Conservation (phyloP, 2,888 invertebrate genomes). For the Alloscopus bannaensis region DNA sequence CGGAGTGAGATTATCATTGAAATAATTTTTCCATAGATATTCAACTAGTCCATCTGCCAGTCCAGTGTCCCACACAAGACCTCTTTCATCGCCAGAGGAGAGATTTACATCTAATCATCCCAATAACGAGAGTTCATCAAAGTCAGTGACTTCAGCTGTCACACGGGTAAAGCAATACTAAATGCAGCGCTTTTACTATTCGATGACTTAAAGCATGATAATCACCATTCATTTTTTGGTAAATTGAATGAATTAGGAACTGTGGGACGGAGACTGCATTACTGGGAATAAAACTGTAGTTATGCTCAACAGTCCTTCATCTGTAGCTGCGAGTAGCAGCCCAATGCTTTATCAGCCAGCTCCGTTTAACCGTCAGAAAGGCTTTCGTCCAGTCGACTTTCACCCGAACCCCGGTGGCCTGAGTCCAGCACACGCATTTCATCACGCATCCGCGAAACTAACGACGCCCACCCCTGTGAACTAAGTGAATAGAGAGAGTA, state of each 20-base stretch:
- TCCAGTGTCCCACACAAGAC: conserved; percentile 65
- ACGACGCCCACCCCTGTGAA: conserved; percentile 53
- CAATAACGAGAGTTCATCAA: conserved; percentile 32
- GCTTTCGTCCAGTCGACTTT: conserved; percentile 77
- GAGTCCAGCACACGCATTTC: conserved; percentile 62
- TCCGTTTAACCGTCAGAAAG: conserved; percentile 74
- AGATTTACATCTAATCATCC: conserved; percentile 39
- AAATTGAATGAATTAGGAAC: too few species aligned
- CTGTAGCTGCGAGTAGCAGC: conserved; percentile 26
- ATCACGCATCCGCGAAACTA: conserved; percentile 61
- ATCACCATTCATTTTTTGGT: conserved; percentile 11
- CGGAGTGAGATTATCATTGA: neutral
- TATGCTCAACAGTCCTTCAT: conserved; percentile 48
- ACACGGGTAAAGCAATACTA: conserved; percentile 32
- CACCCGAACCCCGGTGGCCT: conserved; percentile 74
- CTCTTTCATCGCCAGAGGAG: conserved; percentile 58
- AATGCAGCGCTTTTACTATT: too few species aligned
- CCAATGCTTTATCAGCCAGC: conserved; percentile 57
- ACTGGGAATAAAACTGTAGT: conserved; percentile 60
- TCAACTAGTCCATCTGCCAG: conserved; percentile 70
- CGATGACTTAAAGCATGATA: too few species aligned
- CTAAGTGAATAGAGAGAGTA: conserved; percentile 27
- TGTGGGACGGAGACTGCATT: conserved; percentile 60
- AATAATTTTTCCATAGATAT: conserved; percentile 66
- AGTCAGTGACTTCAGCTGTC: conserved; percentile 24